Conservation (phyloP, 2,113 vertebrate species). For the Hemibagrus wyckioides region DNA sequence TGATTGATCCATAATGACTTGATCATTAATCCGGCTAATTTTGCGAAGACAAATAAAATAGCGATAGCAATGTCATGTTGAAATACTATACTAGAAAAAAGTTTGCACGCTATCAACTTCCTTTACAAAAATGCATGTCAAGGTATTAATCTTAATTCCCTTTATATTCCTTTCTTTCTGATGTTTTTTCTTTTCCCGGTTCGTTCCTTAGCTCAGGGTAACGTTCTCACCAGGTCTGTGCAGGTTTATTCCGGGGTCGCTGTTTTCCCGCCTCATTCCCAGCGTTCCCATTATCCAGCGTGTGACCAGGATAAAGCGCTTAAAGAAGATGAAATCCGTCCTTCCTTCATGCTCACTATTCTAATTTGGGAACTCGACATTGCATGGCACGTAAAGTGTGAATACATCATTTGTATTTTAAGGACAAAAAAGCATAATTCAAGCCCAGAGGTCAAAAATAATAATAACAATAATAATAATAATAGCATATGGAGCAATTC, state of each 20-base stretch:
- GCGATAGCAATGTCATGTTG: not conserved
- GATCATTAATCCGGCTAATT: not conserved
- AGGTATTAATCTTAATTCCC: not conserved
- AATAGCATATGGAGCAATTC: not conserved
- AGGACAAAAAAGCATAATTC: not conserved
- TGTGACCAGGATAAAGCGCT: not conserved
- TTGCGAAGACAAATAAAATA: not conserved
- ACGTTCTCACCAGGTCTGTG: not conserved
- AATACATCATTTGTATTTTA: not conserved
- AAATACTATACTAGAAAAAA: not conserved
- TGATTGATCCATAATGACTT: not conserved
- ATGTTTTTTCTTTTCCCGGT: not conserved
- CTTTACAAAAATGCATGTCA: not conserved
- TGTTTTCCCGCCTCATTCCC: not conserved
- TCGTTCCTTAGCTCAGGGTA: not conserved
- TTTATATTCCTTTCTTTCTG: not conserved
- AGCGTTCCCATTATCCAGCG: not conserved
- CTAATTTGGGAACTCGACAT: not conserved
- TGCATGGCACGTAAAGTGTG: not conserved
- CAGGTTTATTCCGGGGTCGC: not conserved
- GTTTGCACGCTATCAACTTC: too few relatives aligned
- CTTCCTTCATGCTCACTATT: too few relatives aligned
- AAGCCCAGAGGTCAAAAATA: not conserved
- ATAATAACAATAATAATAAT: not conserved
- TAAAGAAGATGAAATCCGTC: not conserved